phyloP scores from a whole-genome alignment of 2,888 invertebrate species.

The Plebejus melissa region DNA sequence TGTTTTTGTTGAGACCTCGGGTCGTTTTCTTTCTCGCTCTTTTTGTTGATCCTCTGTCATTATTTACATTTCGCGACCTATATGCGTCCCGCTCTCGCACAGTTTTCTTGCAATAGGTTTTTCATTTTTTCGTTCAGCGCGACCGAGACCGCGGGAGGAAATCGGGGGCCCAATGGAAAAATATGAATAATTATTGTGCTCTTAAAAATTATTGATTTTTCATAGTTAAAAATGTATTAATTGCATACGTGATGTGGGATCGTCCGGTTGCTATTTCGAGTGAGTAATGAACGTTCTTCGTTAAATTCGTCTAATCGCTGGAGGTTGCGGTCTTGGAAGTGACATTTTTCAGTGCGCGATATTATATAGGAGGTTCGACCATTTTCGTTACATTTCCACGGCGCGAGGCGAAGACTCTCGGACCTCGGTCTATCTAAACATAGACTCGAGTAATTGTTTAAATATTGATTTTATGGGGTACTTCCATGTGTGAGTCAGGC shows the following conservation, averaged over 20 bases:
- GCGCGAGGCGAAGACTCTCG: constrained; percentile 33
- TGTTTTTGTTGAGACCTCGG: constrained; percentile 56
- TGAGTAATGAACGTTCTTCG: constrained; percentile 64
- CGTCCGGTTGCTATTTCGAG: constrained; percentile 47
- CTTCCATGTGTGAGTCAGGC: constrained; percentile 56
- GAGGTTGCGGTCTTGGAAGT: constrained; percentile 61
- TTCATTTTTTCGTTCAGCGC: constrained; percentile 70
- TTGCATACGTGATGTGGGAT: constrained; percentile 62
- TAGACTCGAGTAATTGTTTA: constrained; percentile 52
- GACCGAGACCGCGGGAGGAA: constrained; percentile 59
- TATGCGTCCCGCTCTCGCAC: constrained; percentile 65
- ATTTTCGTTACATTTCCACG: constrained; percentile 43
- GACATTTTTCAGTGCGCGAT: constrained; percentile 66
- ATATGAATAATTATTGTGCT: constrained; percentile 72
- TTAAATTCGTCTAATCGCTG: constrained; percentile 41
- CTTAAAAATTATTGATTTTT: constrained; percentile 78
- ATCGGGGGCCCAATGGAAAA: constrained; percentile 65
- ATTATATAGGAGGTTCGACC: constrained; percentile 46
- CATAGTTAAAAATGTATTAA: constrained; percentile 70
- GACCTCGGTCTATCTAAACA: constrained; percentile 40
- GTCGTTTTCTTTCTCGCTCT: constrained; percentile 60
- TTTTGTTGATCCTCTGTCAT: constrained; percentile 69
- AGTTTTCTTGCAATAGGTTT: constrained; percentile 71
- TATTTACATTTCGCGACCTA: constrained; percentile 71
- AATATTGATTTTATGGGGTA: constrained; percentile 64